Evolutionary conservation across 2,797 vertebrate species (phyloP).

Genomic region (Parotocinclus haroldoi): DNA sequence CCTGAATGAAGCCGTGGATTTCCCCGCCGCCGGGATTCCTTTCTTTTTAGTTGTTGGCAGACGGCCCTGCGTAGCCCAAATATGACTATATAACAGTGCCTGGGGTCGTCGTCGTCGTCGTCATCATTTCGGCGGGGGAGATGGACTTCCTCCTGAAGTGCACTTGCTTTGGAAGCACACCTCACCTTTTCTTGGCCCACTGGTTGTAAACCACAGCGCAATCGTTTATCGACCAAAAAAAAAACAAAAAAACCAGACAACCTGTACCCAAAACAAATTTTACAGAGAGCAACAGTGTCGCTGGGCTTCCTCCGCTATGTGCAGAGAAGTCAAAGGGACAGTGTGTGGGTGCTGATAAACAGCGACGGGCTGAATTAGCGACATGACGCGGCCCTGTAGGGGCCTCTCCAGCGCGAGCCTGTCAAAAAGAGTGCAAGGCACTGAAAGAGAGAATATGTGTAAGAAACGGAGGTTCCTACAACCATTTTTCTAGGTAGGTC

Average conservation of each 20-base stretch:
- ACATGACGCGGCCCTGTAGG: constrained; percentile 35
- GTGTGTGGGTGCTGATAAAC: constrained; percentile 22
- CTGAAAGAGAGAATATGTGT: background rate
- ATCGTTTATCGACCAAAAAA: background rate
- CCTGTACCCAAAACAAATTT: background rate
- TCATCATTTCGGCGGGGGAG: constrained; percentile 14
- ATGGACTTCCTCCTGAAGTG: constrained; percentile 22
- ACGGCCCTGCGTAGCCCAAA: constrained; percentile 3
- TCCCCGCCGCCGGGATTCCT: background rate
- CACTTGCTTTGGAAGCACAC: constrained; percentile 20
- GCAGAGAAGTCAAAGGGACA: constrained; percentile 5
- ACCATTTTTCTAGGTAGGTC: too few species aligned
- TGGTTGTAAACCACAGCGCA: too few species aligned
- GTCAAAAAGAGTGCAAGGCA: constrained; percentile 33
- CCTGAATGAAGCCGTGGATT: background rate
- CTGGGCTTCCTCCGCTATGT: background rate
- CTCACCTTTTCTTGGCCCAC: constrained; percentile 19
- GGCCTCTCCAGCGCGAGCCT: constrained; percentile 18
- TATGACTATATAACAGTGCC: constrained; percentile 14
- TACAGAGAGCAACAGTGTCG: background rate
- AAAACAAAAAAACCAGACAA: background rate
- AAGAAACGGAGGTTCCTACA: too few species aligned
- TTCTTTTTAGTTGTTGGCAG: background rate
- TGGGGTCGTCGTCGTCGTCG: constrained; percentile 6
- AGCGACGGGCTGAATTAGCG: constrained; percentile 10